Conservation (phyloP, 2,797 vertebrate genomes). For the Bothrops alternatus region DNA sequence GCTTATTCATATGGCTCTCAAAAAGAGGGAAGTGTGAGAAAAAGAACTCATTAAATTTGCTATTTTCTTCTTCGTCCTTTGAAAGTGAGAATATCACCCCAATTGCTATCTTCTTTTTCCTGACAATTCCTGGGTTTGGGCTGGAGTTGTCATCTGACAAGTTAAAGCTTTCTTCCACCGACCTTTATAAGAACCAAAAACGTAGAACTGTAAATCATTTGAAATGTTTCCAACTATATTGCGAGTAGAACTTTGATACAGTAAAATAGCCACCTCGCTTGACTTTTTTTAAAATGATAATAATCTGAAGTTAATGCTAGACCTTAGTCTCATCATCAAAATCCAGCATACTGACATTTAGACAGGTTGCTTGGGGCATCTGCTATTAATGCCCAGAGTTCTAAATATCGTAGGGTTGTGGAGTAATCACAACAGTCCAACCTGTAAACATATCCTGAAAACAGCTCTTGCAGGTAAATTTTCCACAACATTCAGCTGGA, state of each 20-base stretch:
- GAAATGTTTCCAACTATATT: neutral
- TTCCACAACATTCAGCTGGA: neutral
- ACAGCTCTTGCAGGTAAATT: neutral
- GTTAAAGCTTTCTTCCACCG: constrained; percentile 98
- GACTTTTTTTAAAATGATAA: neutral
- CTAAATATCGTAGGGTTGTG: neutral
- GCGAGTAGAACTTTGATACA: constrained; percentile 25
- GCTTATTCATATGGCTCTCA: constrained; percentile 99
- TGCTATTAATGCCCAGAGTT: neutral
- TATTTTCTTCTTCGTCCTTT: constrained; percentile 86
- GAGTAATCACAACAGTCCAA: neutral
- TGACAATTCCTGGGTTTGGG: constrained; percentile 83
- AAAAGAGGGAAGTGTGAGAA: constrained; percentile 99
- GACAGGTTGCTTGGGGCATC: neutral
- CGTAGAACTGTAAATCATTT: constrained; percentile 25
- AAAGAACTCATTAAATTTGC: constrained; percentile 96
- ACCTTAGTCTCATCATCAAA: constrained; percentile 9
- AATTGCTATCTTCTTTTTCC: constrained; percentile 98
- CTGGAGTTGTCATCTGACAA: constrained; percentile 94
- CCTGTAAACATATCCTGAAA: neutral
- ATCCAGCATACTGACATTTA: neutral
- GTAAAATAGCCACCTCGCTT: constrained; percentile 18
- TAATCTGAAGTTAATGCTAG: neutral
- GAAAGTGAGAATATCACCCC: constrained; percentile 95
- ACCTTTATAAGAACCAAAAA: constrained; percentile 76